Evolutionary conservation across 2,113 vertebrate species (phyloP), one percentile per base, ranked within the genome.

Genomic region (Rhabdornis inornatus): DNA sequence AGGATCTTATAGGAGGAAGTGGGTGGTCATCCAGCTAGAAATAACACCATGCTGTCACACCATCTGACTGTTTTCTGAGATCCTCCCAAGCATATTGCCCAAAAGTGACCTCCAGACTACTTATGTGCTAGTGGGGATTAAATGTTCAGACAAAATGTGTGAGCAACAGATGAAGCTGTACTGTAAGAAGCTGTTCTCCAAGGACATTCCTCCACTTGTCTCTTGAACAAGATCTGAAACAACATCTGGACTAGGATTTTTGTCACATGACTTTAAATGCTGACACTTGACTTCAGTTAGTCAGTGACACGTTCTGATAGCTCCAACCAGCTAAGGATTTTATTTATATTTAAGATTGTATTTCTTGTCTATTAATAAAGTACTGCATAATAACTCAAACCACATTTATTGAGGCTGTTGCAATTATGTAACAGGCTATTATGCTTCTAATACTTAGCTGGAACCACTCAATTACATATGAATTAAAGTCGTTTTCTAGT

Each of bases 401-500:
- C 95, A 96, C 90, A 95, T 95, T 97, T 93, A 87, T 23, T 74
- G 59, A 94, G 74, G 35, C 45, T 80, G 61, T 69, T 89, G 64
- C 74, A 72, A 80, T 95, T 97, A 95, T 94, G 82, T 95, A 96
- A 95, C 65, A 49, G 15, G 23, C 68, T 87, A 87, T 94, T 94
- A 96, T 95, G 91, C 89, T 96, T 92, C 70, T 88, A 96, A 93
- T 96, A 91, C 47, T 23, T 96, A 97, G 49, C 79, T 95, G 94
- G 87, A 88, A 93, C 59, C 52, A 55, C 72, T 86, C 37, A 89
- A 75, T 94, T 97, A 83, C 37, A 63, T 78, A 85, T 28, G 33
- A 84, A 94, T 94, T 96, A 53, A 79, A 88, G 42, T 91, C 55
- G 8, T 92, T 85, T 83, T 83, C 74, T 90, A 75, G 76, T 90